These are phyloP conservation scores for Triplophysa bombifrons DNA, from an alignment of 2,797 vertebrate genomes.

Conservation along the genomic window DNA sequence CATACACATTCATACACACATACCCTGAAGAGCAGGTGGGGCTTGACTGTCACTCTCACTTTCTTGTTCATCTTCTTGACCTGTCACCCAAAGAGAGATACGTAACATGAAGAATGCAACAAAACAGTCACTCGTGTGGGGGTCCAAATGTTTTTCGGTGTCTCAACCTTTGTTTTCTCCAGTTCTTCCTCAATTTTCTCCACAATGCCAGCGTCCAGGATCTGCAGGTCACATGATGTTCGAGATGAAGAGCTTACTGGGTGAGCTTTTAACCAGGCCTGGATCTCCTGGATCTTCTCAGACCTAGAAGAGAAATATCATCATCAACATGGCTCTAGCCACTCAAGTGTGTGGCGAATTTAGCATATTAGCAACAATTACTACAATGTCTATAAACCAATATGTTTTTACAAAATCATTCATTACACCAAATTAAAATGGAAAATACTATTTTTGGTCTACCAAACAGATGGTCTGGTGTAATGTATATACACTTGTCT, in stretches of 20 bases:
- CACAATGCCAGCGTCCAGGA: slow-evolving; percentile 89
- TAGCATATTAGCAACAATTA: too few species aligned
- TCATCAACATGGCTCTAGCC: neutral
- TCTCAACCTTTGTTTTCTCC: slow-evolving; percentile 87
- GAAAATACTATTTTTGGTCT: too few species aligned
- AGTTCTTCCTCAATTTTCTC: slow-evolving; percentile 94
- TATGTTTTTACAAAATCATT: too few species aligned
- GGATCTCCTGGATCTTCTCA: slow-evolving; percentile 92
- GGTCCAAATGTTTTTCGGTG: neutral
- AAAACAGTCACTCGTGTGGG: neutral
- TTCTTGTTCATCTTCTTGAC: slow-evolving; percentile 91
- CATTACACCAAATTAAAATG: too few species aligned
- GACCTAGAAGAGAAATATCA: slow-evolving; percentile 70
- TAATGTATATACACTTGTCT: neutral
- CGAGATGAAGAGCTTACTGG: slow-evolving; percentile 90
- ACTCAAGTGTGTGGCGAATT: neutral
- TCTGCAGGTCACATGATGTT: slow-evolving; percentile 93
- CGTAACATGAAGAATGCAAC: neutral
- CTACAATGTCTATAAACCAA: too few species aligned
- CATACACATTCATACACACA: slow-evolving; percentile 54
- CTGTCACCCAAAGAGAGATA: slow-evolving; percentile 66
- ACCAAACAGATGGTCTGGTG: neutral
- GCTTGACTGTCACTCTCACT: slow-evolving; percentile 97
- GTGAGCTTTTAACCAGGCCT: slow-evolving; percentile 90
- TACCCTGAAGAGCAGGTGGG: slow-evolving; percentile 93